Evolutionary conservation across 2,113 vertebrate species (phyloP), one percentile per base, ranked within the genome.

Genomic region (Psittacara wagleri): DNA sequence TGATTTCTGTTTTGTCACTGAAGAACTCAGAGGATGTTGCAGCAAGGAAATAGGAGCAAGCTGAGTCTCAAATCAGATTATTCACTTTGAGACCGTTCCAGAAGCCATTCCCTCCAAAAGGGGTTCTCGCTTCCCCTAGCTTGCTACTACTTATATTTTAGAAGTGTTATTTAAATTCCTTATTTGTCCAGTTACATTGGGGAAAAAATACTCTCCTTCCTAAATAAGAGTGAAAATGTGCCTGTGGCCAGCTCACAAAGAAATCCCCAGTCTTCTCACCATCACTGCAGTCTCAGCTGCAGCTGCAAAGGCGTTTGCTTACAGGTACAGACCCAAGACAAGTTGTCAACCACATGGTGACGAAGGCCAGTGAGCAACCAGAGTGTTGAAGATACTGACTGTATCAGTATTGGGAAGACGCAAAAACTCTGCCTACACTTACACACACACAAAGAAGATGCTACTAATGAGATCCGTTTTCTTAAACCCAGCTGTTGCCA

Each of bases 1-100:
- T 73, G 29, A 82, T 64, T 92, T 63, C 55, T 94, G 55, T 13
- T 92, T 73, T 69, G 54, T 70, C 41, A 73, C 22, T 19, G 35
- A 63, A 62, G 61, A 78, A 70, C n/a, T 55, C 1, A 5, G 46
- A 86, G 24, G 43, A 43, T 57, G 43, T 62, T 37, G 68, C 48
- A 88, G 80, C 27, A 92, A 86, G 35, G 52, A 82, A 93, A 89
- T 43, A 18, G 27, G 41, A 92, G 33, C 18, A 48, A 95, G 18
- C 14, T 9, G 61, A 83, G 14, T 28, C 62, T 87, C 83, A 84
- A 4, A 55, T 55, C 52, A 75, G 75, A 52, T 25, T 4, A 63
- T 41, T 72, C 70, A 54, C 61, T 91, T 52, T 2, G 5, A 91
- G 82, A 84, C 33, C 39, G 27, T 68, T 75, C 28, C 49, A 64